Percentiles rank a stretch among this genome's conserved stretches.
Conservation (phyloP, 2,113 vertebrate genomes). For the Puma concolor region DNA sequence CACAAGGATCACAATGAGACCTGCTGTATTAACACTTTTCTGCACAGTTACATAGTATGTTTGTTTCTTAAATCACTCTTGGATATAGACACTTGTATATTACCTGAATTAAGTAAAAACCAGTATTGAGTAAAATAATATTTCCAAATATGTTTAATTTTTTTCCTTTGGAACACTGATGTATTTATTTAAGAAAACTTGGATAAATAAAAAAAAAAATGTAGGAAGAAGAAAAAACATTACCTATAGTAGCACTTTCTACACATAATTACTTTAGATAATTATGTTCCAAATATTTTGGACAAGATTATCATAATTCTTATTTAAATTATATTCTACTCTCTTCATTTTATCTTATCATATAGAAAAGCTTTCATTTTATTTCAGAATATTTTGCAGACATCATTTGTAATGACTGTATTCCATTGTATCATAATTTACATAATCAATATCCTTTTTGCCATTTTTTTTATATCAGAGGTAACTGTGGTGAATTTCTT, state of each 20-base stretch:
- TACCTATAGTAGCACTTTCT: not conserved
- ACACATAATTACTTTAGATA: not conserved
- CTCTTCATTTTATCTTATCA: not conserved
- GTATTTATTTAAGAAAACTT: conserved; percentile 37
- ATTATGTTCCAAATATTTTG: not conserved
- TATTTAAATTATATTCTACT: conserved; percentile 31
- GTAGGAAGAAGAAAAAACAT: not conserved
- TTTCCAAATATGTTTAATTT: not conserved
- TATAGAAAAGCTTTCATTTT: not conserved
- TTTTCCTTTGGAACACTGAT: not conserved
- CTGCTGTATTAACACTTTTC: not conserved
- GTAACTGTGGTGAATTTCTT: not conserved
- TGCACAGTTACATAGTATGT: not conserved
- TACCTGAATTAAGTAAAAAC: not conserved
- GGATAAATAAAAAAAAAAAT: not conserved
- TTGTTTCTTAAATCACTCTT: not conserved
- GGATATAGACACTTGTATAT: not conserved
- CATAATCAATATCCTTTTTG: not conserved
- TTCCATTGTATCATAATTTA: not conserved
- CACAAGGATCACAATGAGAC: not conserved
- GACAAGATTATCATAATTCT: not conserved
- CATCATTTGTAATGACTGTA: not conserved
- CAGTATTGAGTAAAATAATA: not conserved
- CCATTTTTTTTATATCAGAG: not conserved
- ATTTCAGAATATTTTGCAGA: not conserved